Evolutionary conservation across 2,888 invertebrate species (phyloP), one percentile per base, ranked within the genome.

Genomic region (Julus scandinavius): DNA sequence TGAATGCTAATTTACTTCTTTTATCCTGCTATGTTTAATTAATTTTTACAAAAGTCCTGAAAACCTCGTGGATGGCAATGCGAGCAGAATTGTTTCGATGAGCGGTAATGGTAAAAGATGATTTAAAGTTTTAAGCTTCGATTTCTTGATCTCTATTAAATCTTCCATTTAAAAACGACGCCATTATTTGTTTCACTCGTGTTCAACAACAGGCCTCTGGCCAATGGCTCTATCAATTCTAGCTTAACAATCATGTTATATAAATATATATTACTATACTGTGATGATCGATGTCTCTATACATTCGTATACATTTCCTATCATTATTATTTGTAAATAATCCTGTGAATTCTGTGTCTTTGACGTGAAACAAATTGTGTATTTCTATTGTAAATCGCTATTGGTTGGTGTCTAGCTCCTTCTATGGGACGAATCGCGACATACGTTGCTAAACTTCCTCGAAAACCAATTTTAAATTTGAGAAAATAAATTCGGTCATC

Each of bases 61-160:
- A 29, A 29, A 29, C 29, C 17, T 54, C 54, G 11, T 15, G 13
- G 54, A 54, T 54, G 15, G 13, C 17, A 3, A 15, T 54, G 54
- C 54, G 54, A 54, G 13, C 17, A 3, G 15, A 4, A n/a, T 17
- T 63, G 63, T 63, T 63, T 63, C n/a, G 63, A 63, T 63, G 3
- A n/a, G 63, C 63, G n/a, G n/a, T 63, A 63, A 63, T n/a, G 17
- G 4, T 63, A n/a, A 63, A 63, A 3, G 63, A 17, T 63, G 63
- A 63, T 54, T 54, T 54, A 54, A 54, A 17, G 63, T n/a, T 63
- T 63, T 63, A 63, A n/a, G 63, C n/a, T 63, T 17, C 63, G 63
- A 63, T 63, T 63, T 63, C 63, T n/a, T 63, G 63, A 63, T 63
- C 63, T 63, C n/a, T 63, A 63, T 63, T 63, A 63, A 63, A 63